Conservation (phyloP, 2,888 invertebrate species). For the Lycocerus yunnanus region DNA sequence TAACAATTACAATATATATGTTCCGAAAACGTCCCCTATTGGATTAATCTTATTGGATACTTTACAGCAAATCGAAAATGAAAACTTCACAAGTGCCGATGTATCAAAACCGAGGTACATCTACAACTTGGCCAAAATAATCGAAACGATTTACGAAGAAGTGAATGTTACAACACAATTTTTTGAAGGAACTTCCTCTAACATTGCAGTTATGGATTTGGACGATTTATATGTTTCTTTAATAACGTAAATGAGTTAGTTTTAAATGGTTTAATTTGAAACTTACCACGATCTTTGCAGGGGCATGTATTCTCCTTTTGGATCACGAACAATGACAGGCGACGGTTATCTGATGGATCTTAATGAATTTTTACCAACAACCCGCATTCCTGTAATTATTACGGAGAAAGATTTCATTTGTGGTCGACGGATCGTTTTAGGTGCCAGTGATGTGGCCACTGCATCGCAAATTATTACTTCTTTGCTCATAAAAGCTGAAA, state of each 20-base stretch:
- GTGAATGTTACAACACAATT: slow-evolving; percentile 44
- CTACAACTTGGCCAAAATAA: slow-evolving; percentile 45
- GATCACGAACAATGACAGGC: slow-evolving; percentile 57
- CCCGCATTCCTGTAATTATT: slow-evolving; percentile 52
- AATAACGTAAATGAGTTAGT: slow-evolving; percentile 62
- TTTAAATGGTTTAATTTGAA: slow-evolving; percentile 2
- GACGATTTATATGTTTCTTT: slow-evolving; percentile 70
- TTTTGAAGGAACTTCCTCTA: slow-evolving; percentile 59
- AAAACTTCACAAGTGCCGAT: slow-evolving; percentile 44
- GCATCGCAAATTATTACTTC: slow-evolving; percentile 58
- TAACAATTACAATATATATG: slow-evolving; percentile 48
- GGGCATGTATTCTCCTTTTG: slow-evolving; percentile 61
- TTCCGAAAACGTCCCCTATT: slow-evolving; percentile 45
- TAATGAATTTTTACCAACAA: slow-evolving; percentile 42
- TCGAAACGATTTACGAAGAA: slow-evolving; percentile 43
- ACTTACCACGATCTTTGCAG: slow-evolving; percentile 47
- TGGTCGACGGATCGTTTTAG: slow-evolving; percentile 59
- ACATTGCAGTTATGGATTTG: slow-evolving; percentile 68
- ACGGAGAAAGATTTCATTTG: slow-evolving; percentile 54
- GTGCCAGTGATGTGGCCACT: slow-evolving; percentile 58
- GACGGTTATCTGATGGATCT: slow-evolving; percentile 61
- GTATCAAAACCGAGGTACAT: slow-evolving; percentile 41
- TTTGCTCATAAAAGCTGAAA: slow-evolving; percentile 55
- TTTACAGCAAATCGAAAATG: slow-evolving; percentile 44
- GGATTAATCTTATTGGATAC: slow-evolving; percentile 47